Evolutionary conservation across 2,797 vertebrate species (phyloP).

Genomic region (Melanotaenia pygmaea): DNA sequence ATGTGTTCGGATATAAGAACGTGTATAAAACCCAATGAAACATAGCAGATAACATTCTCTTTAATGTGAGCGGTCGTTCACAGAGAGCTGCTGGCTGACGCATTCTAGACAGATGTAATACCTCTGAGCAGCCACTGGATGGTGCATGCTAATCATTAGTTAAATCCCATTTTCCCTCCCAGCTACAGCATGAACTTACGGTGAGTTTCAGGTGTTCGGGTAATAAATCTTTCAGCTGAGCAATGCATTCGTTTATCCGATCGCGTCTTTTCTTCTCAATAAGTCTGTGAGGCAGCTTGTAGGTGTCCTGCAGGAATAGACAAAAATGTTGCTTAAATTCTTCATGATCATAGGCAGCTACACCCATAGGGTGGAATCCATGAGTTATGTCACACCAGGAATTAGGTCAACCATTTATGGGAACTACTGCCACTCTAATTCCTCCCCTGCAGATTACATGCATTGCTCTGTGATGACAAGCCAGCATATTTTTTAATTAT

Average conservation of each 20-base stretch:
- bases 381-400: conserved; percentile 73
- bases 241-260: conserved; percentile 98
- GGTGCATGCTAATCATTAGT: conserved; percentile 42
- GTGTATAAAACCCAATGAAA: background rate
- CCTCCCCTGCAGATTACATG: conserved; percentile 17
- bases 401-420: conserved; percentile 71
- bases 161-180: conserved; percentile 15
- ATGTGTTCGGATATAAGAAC: background rate
- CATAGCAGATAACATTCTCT: conserved; percentile 11
- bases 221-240: conserved; percentile 96
- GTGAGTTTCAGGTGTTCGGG: conserved; percentile 99
- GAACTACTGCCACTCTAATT: conserved; percentile 20
- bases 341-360: conserved; percentile 31
- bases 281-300: conserved; percentile 96
- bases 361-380: conserved; percentile 49
- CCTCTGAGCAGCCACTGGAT: conserved; percentile 46
- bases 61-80: conserved; percentile 3
- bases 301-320: conserved; percentile 88
- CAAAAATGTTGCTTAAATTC: conserved; percentile 14
- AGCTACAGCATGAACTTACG: conserved; percentile 79
- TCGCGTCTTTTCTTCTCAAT: conserved; percentile 99
- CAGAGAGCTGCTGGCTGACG: conserved; percentile 66
- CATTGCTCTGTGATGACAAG: conserved; percentile 7
- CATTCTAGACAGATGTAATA: conserved; percentile 44
- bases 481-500: background rate